Percentiles rank a stretch among this genome's conserved stretches.
Evolutionary conservation across 2,888 invertebrate species (phyloP).

Genomic region (Drosophila lacicola): DNA sequence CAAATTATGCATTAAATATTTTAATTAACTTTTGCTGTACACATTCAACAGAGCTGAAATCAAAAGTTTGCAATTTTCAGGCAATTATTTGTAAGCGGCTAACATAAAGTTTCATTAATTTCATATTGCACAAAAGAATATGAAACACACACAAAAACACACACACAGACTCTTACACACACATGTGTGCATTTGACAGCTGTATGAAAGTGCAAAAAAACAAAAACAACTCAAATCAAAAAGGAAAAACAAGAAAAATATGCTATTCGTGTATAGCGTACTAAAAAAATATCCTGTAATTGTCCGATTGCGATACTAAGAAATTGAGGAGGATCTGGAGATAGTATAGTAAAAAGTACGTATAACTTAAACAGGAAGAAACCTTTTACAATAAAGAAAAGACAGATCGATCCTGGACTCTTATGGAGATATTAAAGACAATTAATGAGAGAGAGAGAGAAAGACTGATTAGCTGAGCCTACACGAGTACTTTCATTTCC

Average conservation of each 20-base stretch:
- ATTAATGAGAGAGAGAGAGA: not conserved
- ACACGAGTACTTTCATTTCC: no score
- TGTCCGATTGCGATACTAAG: no score
- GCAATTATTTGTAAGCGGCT: slow-evolving; percentile 34
- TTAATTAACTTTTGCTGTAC: slow-evolving; percentile 19
- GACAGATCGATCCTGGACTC: no score
- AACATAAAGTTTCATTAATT: slow-evolving; percentile 27
- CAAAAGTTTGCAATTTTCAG: slow-evolving; percentile 6
- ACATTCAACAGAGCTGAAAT: not conserved
- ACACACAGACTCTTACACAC: not conserved
- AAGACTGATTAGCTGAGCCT: not conserved
- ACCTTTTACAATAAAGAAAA: no score
- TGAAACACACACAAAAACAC: slow-evolving; percentile 15
- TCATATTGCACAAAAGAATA: slow-evolving; percentile 15
- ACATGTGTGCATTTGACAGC: slow-evolving; percentile 67
- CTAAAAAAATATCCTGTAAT: not conserved
- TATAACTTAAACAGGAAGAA: no score
- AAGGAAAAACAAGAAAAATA: not conserved
- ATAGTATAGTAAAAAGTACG: no score
- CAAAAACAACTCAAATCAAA: slow-evolving; percentile 13
- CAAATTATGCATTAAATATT: slow-evolving; percentile 22
- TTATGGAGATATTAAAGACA: not conserved
- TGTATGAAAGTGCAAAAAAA: slow-evolving; percentile 35
- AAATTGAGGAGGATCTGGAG: no score
- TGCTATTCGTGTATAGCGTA: not conserved